These are phyloP conservation scores for Ichneumoninae sp. DNA, from an alignment of 2,888 invertebrate genomes.

Conservation along the genomic window DNA sequence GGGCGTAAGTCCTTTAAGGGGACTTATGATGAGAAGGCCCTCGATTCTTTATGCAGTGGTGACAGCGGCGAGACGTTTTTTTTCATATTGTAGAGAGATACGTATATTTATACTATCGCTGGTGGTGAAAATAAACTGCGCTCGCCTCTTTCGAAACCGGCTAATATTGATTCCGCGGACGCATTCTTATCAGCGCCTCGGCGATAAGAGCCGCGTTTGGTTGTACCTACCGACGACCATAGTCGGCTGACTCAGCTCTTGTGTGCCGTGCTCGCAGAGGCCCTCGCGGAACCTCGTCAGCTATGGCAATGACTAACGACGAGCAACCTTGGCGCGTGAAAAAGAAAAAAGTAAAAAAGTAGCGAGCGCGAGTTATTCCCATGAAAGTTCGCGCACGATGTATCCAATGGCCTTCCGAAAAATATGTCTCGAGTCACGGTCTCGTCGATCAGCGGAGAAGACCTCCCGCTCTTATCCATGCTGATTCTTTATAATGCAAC, in stretches of 20 bases:
- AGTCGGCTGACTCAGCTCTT: constrained; percentile 57
- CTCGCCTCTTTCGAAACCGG: neutral
- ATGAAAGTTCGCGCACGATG: neutral
- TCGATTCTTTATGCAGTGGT: too few relatives aligned
- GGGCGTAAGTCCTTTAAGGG: too few relatives aligned
- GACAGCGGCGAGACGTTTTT: too few relatives aligned
- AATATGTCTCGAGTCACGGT: constrained; percentile 7
- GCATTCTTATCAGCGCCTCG: constrained; percentile 52
- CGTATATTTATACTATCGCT: neutral
- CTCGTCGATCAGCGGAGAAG: constrained; percentile 12
- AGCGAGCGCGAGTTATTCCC: constrained; percentile 19
- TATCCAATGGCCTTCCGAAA: constrained; percentile 1
- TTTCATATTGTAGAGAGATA: neutral
- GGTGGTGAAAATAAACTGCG: neutral
- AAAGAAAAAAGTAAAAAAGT: constrained; percentile 13
- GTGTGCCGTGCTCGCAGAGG: constrained; percentile 25
- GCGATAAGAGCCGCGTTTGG: constrained; percentile 62
- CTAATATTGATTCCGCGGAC: constrained; percentile 54
- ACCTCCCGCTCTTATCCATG: neutral
- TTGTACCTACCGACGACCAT: constrained; percentile 33
- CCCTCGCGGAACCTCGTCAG: constrained; percentile 40
- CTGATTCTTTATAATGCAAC: neutral
- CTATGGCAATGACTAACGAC: constrained; percentile 65
- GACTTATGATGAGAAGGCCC: too few relatives aligned
- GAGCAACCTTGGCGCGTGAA: constrained; percentile 55